Base-by-base conservation (phyloP, 2,113 vertebrate genomes). In the Eretmochelys imbricata region DNA sequence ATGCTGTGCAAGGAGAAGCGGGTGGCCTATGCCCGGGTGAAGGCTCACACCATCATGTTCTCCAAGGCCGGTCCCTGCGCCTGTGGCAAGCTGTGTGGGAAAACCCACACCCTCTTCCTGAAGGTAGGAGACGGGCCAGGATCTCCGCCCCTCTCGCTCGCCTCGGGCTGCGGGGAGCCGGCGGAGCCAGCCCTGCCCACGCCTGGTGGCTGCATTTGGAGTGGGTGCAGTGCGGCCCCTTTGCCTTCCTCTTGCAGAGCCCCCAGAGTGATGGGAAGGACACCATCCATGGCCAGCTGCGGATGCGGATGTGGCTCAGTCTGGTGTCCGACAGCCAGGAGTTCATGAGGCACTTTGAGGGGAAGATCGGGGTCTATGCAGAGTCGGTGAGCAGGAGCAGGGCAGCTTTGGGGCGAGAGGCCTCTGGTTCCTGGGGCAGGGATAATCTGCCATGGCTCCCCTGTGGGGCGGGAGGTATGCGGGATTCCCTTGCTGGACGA, bases 241-340 rank as follows among this genome's bases (percentile, higher is more conserved):
- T 53, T 22, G 7, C 42, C 5, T 10, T 24, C 59, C 42, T 49
- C 12, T 22, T 38, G 27, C 54, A 29, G 35, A 17, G 8, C n/a
- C 25, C 72, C 17, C 29, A 27, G 54, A 2, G 24, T 16, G 4
- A 2, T 88, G 91, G 82, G 9, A 35, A 4, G 87, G 84, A 89
- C 49, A 35, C 10, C 6, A 46, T 80, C 35, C 82, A 55, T 0
- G 98, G 89, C 16, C 90, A 98, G 76, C 97, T 98, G 85, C 98
- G 98, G 1, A 93, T 98, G 46, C 97, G 97, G 48, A 97, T 98
- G 93, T 98, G 98, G 98, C 82, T 98, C 4, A 97, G 98, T 1
- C 92, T 89, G 0, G 55, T 98, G 87, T 4, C 27, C 0, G 89
- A 98, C 90, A 98, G 98, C 62, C 49, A 54, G 31, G 62, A 96